phyloP scores from a whole-genome alignment of 2,888 invertebrate genomes.

The Limnephilus lunatus region DNA sequence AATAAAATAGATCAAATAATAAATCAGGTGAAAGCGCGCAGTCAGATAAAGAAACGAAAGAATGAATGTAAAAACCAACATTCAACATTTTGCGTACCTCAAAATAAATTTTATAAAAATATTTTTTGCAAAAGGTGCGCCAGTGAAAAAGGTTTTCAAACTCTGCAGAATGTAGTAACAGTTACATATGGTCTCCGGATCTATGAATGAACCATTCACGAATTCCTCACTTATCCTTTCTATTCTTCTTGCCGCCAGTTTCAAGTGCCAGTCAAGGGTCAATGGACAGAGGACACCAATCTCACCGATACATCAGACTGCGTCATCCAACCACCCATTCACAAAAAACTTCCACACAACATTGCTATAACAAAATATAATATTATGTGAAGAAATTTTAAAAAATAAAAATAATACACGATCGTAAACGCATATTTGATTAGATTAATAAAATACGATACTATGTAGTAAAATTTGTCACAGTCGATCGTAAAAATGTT shows the following conservation, averaged over 20 bases:
- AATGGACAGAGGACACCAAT: conserved; percentile 15
- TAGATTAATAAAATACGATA: background rate
- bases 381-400: background rate
- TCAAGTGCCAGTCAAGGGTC: conserved; percentile 33
- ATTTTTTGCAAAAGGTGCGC: background rate
- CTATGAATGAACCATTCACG: conserved; percentile 41
- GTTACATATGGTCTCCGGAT: conserved; percentile 15
- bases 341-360: background rate
- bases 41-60: no score
- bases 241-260: background rate
- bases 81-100: background rate
- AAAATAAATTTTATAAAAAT: background rate
- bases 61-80: no score
- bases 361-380: background rate
- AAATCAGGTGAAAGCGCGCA: no score
- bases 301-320: background rate
- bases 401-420: background rate
- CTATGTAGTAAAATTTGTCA: background rate
- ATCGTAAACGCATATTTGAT: background rate
- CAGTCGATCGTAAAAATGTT: background rate
- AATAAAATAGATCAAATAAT: no score
- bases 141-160: background rate
- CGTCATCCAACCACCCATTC: background rate
- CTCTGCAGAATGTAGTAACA: conserved; percentile 6
- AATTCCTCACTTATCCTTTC: conserved; percentile 39